phyloP scores from a whole-genome alignment of 2,797 vertebrate species.

The Rallus crepitans region DNA sequence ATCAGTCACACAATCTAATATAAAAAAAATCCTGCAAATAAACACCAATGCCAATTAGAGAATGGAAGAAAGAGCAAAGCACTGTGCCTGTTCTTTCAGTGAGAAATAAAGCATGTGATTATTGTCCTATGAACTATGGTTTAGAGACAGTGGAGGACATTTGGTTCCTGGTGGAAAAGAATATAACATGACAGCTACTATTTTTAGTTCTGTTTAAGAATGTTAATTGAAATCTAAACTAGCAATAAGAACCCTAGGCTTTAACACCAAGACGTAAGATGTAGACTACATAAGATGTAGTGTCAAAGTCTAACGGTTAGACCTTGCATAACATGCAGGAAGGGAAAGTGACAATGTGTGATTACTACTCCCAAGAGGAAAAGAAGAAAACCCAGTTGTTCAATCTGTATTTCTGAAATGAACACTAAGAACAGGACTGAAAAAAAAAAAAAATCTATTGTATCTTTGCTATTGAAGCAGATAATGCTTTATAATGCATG shows the following conservation, averaged over 20 bases:
- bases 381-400: not conserved
- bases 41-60: constrained; percentile 29
- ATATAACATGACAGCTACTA: constrained; percentile 35
- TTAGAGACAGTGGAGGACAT: constrained; percentile 38
- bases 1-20: not conserved
- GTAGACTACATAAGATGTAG: not conserved
- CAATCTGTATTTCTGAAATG: not conserved
- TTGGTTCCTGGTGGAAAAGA: constrained; percentile 25
- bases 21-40: constrained; percentile 14
- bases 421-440: not conserved
- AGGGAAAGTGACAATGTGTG: not conserved
- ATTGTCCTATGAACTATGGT: not conserved
- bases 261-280: not conserved
- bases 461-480: not conserved
- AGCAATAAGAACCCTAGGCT: constrained; percentile 8
- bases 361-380: constrained; percentile 14
- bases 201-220: constrained; percentile 48
- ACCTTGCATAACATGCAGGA: not conserved
- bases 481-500: not conserved
- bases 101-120: constrained; percentile 20
- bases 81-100: constrained; percentile 18
- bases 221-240: constrained; percentile 56
- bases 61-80: constrained; percentile 19
- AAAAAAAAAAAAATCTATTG: not conserved
- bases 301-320: not conserved